Base-by-base conservation (phyloP, 2,113 vertebrate genomes). In the Ariopsis seemanni region DNA sequence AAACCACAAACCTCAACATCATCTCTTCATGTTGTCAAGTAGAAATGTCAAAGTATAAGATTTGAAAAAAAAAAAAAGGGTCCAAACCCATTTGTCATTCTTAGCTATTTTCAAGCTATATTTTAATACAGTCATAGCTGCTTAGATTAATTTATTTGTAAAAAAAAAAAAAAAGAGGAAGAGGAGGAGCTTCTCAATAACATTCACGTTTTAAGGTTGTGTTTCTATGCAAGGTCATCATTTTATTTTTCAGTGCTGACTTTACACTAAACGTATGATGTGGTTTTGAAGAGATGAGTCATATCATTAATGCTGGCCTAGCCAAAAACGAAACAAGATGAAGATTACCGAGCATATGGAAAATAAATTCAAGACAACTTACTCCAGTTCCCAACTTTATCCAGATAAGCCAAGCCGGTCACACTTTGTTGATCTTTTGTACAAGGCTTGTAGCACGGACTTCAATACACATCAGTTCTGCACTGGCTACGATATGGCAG, bases 401-500 rank as follows among this genome's bases (percentile, higher is more conserved):
- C 81, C 71, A 79, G 81, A 84, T 84, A 83, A 84, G 74, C n/a
- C 62, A 86, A 86, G 86, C 84, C 79, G 71, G 79, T 17, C 34
- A 25, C 82, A 82, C 86, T 80, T 87, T 91, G 89, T 72, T 82
- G 87, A 89, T 88, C 89, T 60, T 80, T 63, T 77, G 84, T 69
- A 79, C 53, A 91, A 90, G 88, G 83, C 85, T 69, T 85, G 75
- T 77, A 69, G 83, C 48, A 53, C 58, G 42, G 48, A 55, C 77
- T 80, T 83, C 60, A 83, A 90, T 72, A 83, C 75, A 55, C 69
- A 84, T 71, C 83, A 87, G 90, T 92, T 87, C 79, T 82, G 89
- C 60, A 83, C 65, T 83, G 63, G 48, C 62, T 83, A 17, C 87
- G 87, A 87, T 2, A 84, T 85, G 86, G 69, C 34, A 17, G 25